Percentiles rank a stretch among this genome's conserved stretches.
Conservation (phyloP, 2,888 invertebrate species). For the Nymphalis polychloros region DNA sequence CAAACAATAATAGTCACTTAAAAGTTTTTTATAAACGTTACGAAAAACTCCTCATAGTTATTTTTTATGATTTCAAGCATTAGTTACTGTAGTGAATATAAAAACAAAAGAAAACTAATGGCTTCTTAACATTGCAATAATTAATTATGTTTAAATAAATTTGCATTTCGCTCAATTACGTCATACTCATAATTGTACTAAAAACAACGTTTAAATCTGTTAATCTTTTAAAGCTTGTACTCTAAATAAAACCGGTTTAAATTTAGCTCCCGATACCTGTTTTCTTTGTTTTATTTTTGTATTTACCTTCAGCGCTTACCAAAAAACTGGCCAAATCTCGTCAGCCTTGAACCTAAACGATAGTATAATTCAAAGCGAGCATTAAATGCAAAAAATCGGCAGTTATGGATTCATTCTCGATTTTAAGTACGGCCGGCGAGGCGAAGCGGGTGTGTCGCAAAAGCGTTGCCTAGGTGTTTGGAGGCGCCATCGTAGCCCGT, state of each 20-base stretch:
- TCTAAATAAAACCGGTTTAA: conserved; percentile 31
- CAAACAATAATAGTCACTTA: conserved; percentile 13
- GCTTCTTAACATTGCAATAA: background rate
- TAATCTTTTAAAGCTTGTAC: conserved; percentile 10
- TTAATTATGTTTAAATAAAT: conserved; percentile 5
- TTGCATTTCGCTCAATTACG: background rate
- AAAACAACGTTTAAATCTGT: conserved; percentile 9
- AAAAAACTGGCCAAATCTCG: conserved; percentile 55
- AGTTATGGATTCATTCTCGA: conserved; percentile 64
- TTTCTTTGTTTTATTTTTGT: conserved; percentile 43
- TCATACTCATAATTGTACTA: conserved; percentile 5
- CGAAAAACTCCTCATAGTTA: background rate
- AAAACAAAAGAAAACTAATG: background rate
- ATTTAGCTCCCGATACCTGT: conserved; percentile 32
- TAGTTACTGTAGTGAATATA: too few relatives aligned
- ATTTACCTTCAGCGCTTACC: conserved; percentile 39
- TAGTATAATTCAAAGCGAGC: conserved; percentile 49
- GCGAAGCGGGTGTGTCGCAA: conserved; percentile 76
- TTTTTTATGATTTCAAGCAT: background rate
- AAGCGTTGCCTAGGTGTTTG: conserved; percentile 67
- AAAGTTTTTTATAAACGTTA: conserved; percentile 5
- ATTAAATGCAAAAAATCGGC: conserved; percentile 55
- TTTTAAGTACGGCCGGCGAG: conserved; percentile 54
- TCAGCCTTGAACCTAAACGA: conserved; percentile 70
- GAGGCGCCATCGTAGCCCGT: conserved; percentile 76